phyloP scores from a whole-genome alignment of 2,888 invertebrate species.

The Cordylochernes scorpioides region DNA sequence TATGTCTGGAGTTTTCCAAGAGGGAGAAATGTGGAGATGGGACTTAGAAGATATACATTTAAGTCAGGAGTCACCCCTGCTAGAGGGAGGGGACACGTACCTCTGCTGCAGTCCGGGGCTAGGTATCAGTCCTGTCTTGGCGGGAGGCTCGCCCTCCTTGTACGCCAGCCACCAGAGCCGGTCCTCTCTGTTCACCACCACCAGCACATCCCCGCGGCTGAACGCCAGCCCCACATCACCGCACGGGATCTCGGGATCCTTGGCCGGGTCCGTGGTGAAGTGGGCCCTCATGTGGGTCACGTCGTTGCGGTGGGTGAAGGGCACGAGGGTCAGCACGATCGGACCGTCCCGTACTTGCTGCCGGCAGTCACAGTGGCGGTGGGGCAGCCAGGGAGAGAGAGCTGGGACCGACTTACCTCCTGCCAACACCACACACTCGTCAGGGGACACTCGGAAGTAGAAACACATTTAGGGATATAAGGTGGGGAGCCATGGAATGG shows the following conservation, averaged over 20 bases:
- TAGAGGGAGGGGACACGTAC: too few relatives aligned
- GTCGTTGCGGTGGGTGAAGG: constrained; percentile 34
- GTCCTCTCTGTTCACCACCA: constrained; percentile 70
- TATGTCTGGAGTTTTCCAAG: too few relatives aligned
- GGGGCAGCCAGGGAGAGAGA: too few relatives aligned
- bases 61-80: too few relatives aligned
- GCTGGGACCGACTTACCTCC: too few relatives aligned
- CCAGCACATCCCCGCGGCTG: constrained; percentile 65
- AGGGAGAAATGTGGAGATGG: too few relatives aligned
- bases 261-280: constrained; percentile 57
- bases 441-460: too few relatives aligned
- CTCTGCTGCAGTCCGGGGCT: constrained; percentile 53
- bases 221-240: constrained; percentile 85
- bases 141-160: constrained; percentile 4
- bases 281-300: constrained; percentile 73
- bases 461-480: too few relatives aligned
- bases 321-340: constrained; percentile 80
- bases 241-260: constrained; percentile 80
- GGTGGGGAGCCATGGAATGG: too few relatives aligned
- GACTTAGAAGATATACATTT: too few relatives aligned
- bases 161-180: constrained; percentile 37
- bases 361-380: too few relatives aligned
- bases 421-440: too few relatives aligned
- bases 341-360: constrained; percentile 83
- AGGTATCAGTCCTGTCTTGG: constrained; percentile 72